These are phyloP conservation scores for Phymanthus crucifer DNA, from an alignment of 92 coral and sea anemone genomes.

Conservation along the genomic window DNA sequence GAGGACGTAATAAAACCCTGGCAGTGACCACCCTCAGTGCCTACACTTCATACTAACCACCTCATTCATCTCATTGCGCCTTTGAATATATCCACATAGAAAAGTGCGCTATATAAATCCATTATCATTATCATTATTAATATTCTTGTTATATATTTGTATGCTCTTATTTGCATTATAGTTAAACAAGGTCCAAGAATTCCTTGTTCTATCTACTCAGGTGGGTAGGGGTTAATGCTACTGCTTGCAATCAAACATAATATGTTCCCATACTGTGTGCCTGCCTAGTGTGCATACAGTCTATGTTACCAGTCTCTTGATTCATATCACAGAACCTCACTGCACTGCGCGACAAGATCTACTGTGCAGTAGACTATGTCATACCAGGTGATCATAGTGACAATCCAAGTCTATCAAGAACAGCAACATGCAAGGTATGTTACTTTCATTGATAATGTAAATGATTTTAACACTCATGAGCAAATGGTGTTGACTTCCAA, in stretches of 20 bases:
- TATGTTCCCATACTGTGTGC: no score
- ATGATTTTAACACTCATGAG: background rate
- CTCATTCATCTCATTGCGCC: no score
- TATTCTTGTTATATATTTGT: background rate
- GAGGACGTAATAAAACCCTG: no score
- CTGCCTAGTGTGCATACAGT: background rate
- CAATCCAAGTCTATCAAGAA: conserved; percentile 68
- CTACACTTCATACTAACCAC: no score
- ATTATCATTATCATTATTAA: no score
- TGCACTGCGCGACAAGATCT: conserved; percentile 85
- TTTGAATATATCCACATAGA: no score
- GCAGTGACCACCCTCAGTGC: no score
- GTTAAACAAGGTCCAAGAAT: conserved; percentile 94
- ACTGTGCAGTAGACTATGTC: conserved; percentile 76
- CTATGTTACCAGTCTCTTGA: background rate
- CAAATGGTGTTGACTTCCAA: no score
- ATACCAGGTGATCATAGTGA: conserved; percentile 94
- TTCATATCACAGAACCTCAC: conserved; percentile 58
- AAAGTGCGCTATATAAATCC: no score
- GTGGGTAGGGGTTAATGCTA: conserved; percentile 30
- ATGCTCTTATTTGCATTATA: conserved; percentile 7
- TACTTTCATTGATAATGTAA: background rate
- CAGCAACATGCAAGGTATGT: conserved; percentile 72
- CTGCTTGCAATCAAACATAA: no score
- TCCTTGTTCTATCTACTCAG: conserved; percentile 82